Base-by-base conservation (phyloP, 1,140 invertebrate genomes). In the Drosophila bocqueti region DNA sequence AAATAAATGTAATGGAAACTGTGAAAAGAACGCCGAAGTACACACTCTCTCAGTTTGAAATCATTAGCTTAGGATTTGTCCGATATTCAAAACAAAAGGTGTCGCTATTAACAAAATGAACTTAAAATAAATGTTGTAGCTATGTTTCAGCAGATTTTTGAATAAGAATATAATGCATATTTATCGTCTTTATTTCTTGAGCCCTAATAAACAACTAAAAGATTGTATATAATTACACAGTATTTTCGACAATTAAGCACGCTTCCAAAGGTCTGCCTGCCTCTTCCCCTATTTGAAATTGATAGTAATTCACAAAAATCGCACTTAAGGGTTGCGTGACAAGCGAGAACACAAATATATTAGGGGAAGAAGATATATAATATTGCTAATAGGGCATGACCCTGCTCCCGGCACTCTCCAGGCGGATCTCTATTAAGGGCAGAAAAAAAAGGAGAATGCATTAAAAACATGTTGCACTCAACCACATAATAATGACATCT, bases 401-500 rank as follows among this genome's bases (percentile, higher is more conserved):
- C 63, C 63, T 40, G 54, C 36, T 24, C 43, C 58, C 63, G 16
- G 54, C 24, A 24, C 54, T 13, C 34, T 36, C 63, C 31, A 63
- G 45, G 40, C 52, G 29, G 9, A 43, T 45, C 57, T 63, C 60
- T 63, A 45, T 29, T 64, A 63, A 62, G 54, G 72, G 55, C 61
- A 76, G 43, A 52, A 57, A 26, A 26, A 67, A 74, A 66, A 81
- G 45, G 40, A 45, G 69, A 87, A 83, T 86, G 76, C 66, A 77
- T 40, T 80, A 76, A 83, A 87, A 83, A 87, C 84, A 83, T 89
- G 84, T 83, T 89, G 80, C 83, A 76, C 54, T 57, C 84, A 74
- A 89, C 83, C 83, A 83, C 84, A 89, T 78, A 83, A 89, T 87
- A 89, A 87, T 89, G 83, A 89, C 83, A 87, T 89, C 84, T 74